A percentile compares a stretch with the other conserved stretches of the same genome.
phyloP scores from a whole-genome alignment of 2,113 vertebrate genomes.

The Platichthys flesus region DNA sequence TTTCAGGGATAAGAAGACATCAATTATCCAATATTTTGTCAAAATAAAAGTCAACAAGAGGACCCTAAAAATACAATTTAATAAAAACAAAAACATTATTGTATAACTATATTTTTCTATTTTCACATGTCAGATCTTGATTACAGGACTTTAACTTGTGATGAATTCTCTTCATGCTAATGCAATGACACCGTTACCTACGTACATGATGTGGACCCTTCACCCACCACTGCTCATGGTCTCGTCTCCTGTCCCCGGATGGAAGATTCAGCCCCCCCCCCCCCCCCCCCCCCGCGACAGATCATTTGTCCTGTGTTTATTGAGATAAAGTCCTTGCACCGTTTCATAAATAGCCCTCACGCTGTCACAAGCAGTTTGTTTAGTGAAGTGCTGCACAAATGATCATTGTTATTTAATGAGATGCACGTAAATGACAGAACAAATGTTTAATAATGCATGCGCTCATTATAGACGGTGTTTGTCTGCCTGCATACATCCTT shows the following conservation, averaged over 20 bases:
- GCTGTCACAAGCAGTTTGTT: conserved; percentile 36
- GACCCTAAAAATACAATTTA: no score
- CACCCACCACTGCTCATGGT: not conserved
- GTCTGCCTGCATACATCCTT: conserved; percentile 45
- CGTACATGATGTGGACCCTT: not conserved
- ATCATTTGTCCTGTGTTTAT: conserved; percentile 16
- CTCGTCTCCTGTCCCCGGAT: not conserved
- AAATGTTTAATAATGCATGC: conserved; percentile 59
- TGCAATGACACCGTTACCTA: not conserved
- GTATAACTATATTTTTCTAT: not conserved
- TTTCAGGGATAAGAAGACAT: no score
- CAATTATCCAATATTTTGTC: no score
- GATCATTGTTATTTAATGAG: conserved; percentile 58
- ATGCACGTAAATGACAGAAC: conserved; percentile 40
- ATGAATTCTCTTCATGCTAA: not conserved
- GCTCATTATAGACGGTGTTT: conserved; percentile 41
- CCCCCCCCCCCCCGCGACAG: not conserved
- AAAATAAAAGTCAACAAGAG: no score
- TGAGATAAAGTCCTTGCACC: conserved; percentile 1
- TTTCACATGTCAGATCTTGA: not conserved
- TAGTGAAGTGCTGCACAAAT: conserved; percentile 35
- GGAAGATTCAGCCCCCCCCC: not conserved
- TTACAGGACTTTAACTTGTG: not conserved
- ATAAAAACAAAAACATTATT: no score
- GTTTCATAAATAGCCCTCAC: conserved; percentile 35